Base-by-base conservation (phyloP, 2,888 invertebrate species). In the Standfussiana lucernea region DNA sequence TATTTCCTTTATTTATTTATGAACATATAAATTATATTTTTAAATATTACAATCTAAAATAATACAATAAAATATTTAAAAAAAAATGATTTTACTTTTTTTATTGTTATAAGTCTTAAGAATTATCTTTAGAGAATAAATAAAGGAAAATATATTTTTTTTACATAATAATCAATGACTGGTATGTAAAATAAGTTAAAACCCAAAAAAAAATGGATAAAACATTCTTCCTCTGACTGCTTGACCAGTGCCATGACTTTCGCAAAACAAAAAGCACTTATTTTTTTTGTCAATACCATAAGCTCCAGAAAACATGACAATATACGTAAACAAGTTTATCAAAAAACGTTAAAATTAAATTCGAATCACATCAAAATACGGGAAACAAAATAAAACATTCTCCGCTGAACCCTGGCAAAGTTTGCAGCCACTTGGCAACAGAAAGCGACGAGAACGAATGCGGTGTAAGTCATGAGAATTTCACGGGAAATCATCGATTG, bases 361-460 rank as follows among this genome's bases (percentile, higher is more conserved):
- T 93, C 90, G 90, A 93, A 93, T 93, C 90, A 90, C 91, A 93
- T 91, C 92, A 91, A 92, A 93, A 92, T 91, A 89, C 89, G 85
- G 80, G 86, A 91, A 93, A 92, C 90, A 90, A 92, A 92, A 92
- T 92, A 91, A 91, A 93, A 87, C 85, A 85, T 89, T 87, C 86
- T 79, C 84, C 82, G 75, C 77, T 75, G 88, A 86, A 87, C 88
- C 84, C 89, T 90, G 90, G 89, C 88, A 88, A 91, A 93, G 92
- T 93, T 93, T 92, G 89, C 91, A 90, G 91, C 90, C 94, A 94
- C 93, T 94, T 95, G 94, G 93, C 94, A 95, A 89, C 89, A 86
- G 88, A 85, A 90, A 91, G 89, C 91, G 90, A 87, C 77, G 86
- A 76, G 78, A 45, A 70, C 65, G 69, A 15, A 74, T 50, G 68